A percentile compares a stretch with the other conserved stretches of the same genome.
Conservation (phyloP, 2,888 invertebrate species). For the Chymomyza fuscimana region DNA sequence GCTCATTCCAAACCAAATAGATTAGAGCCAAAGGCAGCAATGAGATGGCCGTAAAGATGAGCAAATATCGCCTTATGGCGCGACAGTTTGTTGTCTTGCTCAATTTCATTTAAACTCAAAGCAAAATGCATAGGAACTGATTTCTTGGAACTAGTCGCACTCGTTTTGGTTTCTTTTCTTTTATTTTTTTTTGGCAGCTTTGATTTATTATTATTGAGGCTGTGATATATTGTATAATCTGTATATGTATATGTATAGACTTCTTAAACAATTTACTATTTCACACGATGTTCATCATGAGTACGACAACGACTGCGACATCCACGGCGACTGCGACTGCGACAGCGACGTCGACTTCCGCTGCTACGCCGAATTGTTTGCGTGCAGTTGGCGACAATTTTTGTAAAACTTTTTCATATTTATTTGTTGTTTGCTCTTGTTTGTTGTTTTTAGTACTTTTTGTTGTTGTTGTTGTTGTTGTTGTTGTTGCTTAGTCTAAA, state of each 20-base stretch:
- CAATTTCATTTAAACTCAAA: slow-evolving; percentile 78
- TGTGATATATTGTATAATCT: not conserved
- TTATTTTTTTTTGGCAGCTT: slow-evolving; percentile 18
- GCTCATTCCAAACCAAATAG: slow-evolving; percentile 79
- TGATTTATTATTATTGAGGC: slow-evolving; percentile 1
- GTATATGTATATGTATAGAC: not conserved
- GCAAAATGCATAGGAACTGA: slow-evolving; percentile 66
- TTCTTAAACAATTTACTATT: slow-evolving; percentile 12
- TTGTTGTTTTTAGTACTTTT: not conserved
- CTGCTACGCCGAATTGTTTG: not conserved
- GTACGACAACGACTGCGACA: not conserved
- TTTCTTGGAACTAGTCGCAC: slow-evolving; percentile 7
- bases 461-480: slow-evolving; percentile 6
- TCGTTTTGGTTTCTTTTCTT: slow-evolving; percentile 2
- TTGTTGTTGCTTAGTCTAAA: not conserved
- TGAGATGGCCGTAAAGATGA: slow-evolving; percentile 79
- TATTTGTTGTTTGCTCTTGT: not conserved
- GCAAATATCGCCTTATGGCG: slow-evolving; percentile 80
- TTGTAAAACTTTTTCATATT: slow-evolving; percentile 55
- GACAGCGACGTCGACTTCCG: not conserved
- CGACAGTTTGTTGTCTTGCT: slow-evolving; percentile 74
- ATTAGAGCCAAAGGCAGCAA: slow-evolving; percentile 79
- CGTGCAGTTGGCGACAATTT: slow-evolving; percentile 62
- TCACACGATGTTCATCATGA: not conserved
- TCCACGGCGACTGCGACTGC: too few species aligned